These are phyloP conservation scores for Halotydeus destructor DNA, from an alignment of 1,140 invertebrate species.

Conservation along the genomic window DNA sequence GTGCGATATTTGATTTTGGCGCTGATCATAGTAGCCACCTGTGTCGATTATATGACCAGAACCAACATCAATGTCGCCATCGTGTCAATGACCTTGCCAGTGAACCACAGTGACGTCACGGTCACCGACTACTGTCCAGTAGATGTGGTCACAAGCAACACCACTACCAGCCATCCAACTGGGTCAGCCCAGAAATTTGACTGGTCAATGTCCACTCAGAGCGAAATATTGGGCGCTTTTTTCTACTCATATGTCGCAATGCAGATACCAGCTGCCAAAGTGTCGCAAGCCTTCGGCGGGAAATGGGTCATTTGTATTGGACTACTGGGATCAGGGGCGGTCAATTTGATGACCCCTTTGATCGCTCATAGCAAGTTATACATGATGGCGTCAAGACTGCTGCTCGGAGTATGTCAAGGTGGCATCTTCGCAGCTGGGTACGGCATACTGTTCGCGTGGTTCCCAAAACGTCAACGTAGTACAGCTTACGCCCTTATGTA, in stretches of 20 bases:
- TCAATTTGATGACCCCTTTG: conserved; percentile 13
- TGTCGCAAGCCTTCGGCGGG: conserved; percentile 53
- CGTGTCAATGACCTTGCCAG: too few relatives aligned
- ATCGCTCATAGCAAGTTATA: conserved; percentile 10
- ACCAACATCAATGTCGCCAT: too few relatives aligned
- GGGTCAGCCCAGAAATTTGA: too few relatives aligned
- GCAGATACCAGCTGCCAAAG: conserved; percentile 53
- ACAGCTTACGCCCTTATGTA: too few relatives aligned
- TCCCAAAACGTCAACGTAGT: conserved; percentile 11
- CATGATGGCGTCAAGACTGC: conserved; percentile 7
- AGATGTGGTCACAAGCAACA: too few relatives aligned
- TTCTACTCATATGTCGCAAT: conserved; percentile 67
- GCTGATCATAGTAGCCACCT: too few relatives aligned
- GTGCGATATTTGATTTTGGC: too few relatives aligned
- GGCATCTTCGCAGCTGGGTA: conserved; percentile 22
- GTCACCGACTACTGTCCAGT: too few relatives aligned
- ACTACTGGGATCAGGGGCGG: conserved; percentile 3
- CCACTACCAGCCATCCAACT: too few relatives aligned
- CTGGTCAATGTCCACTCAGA: conserved; percentile 16
- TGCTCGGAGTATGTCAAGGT: conserved; percentile 16
- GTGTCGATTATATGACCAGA: too few relatives aligned
- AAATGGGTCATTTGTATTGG: conserved; percentile 36
- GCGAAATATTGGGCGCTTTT: conserved; percentile 53
- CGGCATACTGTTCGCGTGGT: conserved; percentile 22
- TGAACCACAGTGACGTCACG: too few relatives aligned